Percentiles rank a stretch among this genome's conserved stretches.
Evolutionary conservation across 2,113 vertebrate species (phyloP).

Genomic region (Muntiacus reevesi): DNA sequence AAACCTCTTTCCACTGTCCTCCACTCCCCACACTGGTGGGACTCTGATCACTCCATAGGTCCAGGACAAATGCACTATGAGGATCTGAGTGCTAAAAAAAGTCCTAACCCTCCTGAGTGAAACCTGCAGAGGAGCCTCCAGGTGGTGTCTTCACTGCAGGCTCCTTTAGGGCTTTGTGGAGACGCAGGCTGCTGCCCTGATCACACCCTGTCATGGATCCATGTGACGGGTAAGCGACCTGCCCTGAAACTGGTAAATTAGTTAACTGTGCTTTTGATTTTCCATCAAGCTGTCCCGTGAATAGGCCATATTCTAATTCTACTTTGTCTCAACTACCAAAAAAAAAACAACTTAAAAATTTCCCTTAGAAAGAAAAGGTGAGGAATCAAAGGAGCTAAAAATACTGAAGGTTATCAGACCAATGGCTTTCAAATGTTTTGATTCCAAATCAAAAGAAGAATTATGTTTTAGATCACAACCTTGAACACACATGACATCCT

Average conservation of each 20-base stretch:
- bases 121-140: neutral
- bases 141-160: neutral
- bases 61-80: neutral
- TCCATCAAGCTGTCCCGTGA: neutral
- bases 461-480: neutral
- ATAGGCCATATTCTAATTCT: neutral
- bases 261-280: neutral
- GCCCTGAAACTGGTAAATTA: no score
- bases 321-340: neutral
- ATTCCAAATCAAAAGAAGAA: neutral
- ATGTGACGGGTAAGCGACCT: neutral
- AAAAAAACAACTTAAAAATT: neutral
- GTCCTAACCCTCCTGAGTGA: neutral
- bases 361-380: neutral
- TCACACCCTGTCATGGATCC: rapidly evolving
- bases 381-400: neutral
- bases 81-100: no score
- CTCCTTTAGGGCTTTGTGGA: neutral
- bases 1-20: neutral
- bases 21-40: neutral
- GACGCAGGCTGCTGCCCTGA: neutral
- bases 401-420: neutral
- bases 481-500: neutral
- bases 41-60: rapidly evolving
- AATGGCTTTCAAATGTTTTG: neutral